Evolutionary conservation across 2,888 invertebrate genomes (phyloP).

Genomic region (Drosophila limbata): DNA sequence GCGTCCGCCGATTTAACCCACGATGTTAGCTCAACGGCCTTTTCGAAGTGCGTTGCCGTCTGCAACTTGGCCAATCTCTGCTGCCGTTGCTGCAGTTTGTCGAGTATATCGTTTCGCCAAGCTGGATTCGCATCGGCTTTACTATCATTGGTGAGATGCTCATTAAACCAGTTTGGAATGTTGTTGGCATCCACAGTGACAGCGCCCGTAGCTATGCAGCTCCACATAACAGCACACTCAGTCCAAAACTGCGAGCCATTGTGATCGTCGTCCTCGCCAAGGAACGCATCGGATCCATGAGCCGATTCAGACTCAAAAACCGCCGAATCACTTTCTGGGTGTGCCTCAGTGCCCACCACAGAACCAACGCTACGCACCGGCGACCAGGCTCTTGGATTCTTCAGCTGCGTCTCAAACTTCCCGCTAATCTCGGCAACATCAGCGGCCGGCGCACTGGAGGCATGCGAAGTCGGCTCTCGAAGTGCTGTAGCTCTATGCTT

Average conservation of each 20-base stretch:
- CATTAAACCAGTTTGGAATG: constrained; percentile 92
- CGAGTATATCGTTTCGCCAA: constrained; percentile 91
- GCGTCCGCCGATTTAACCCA: constrained; percentile 95
- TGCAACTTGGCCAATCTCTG: constrained; percentile 84
- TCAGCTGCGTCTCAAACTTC: constrained; percentile 90
- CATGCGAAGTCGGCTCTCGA: constrained; percentile 71
- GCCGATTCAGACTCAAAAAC: constrained; percentile 91
- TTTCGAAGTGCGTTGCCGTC: constrained; percentile 88
- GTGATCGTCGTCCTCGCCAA: constrained; percentile 90
- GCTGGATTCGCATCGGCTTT: constrained; percentile 89
- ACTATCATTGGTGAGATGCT: constrained; percentile 85
- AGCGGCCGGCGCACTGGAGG: constrained; percentile 84
- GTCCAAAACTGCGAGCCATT: constrained; percentile 90
- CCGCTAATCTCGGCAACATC: constrained; percentile 87
- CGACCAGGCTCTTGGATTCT: constrained; percentile 94
- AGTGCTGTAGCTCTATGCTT: constrained; percentile 79
- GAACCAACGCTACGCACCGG: constrained; percentile 95
- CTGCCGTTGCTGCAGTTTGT: constrained; percentile 88
- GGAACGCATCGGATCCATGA: constrained; percentile 90
- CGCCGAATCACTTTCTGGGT: constrained; percentile 93
- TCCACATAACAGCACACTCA: constrained; percentile 93
- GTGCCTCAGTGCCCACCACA: constrained; percentile 93
- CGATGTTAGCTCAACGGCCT: constrained; percentile 93
- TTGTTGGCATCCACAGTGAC: constrained; percentile 90
- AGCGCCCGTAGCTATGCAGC: constrained; percentile 92